Evolutionary conservation across 1,140 invertebrate genomes (phyloP).

Genomic region (Drosophila pectinifera): DNA sequence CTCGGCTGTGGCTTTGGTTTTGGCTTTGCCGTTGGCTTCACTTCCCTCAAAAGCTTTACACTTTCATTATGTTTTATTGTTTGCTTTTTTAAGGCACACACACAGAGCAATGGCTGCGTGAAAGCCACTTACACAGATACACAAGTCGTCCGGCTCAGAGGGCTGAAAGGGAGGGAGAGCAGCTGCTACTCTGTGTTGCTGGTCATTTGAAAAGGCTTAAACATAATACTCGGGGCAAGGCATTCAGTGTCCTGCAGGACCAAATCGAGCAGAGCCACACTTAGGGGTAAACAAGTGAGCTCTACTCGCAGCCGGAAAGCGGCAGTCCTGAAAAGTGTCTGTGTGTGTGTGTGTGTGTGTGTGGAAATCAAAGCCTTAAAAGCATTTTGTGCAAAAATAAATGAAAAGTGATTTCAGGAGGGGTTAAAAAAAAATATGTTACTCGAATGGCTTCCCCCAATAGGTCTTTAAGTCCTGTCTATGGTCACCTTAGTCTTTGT

Average conservation of each 20-base stretch:
- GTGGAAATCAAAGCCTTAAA: conserved; percentile 71
- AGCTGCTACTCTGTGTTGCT: conserved; percentile 28
- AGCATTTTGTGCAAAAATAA: conserved; percentile 53
- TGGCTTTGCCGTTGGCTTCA: conserved; percentile 27
- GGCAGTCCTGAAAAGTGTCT: conserved; percentile 26
- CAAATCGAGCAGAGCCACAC: conserved; percentile 36
- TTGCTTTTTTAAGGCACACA: conserved; percentile 60
- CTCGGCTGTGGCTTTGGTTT: conserved; percentile 24
- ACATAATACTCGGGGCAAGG: conserved; percentile 44
- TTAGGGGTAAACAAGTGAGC: conserved; percentile 30
- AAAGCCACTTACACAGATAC: conserved; percentile 71
- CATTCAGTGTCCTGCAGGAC: conserved; percentile 36
- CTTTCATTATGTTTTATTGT: conserved; percentile 82
- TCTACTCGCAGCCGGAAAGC: background rate
- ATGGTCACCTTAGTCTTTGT: conserved; percentile 2
- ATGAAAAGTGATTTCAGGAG: conserved; percentile 55
- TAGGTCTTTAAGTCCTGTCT: conserved; percentile 10
- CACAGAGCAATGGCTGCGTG: conserved; percentile 59
- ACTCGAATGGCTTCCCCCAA: conserved; percentile 18
- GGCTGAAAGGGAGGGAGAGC: background rate
- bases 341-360: conserved; percentile 36
- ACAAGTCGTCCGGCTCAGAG: background rate
- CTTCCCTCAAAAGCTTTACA: conserved; percentile 69
- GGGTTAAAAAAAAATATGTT: conserved; percentile 31
- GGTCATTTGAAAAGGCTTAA: conserved; percentile 55